Percentiles rank a stretch among this genome's conserved stretches.
phyloP scores from a whole-genome alignment of 2,113 vertebrate genomes.

The Steatornis caripensis region DNA sequence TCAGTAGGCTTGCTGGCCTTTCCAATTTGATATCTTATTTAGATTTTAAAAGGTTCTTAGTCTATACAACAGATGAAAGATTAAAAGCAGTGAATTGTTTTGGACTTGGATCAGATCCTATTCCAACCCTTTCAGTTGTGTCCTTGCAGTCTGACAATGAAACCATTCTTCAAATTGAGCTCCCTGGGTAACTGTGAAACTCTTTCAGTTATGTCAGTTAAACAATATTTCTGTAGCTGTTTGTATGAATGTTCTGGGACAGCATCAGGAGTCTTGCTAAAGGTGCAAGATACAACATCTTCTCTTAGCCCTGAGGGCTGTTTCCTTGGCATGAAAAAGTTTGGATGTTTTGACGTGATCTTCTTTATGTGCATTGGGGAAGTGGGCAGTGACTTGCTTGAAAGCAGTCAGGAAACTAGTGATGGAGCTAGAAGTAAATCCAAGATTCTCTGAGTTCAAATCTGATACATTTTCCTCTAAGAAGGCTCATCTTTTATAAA shows the following conservation, averaged over 20 bases:
- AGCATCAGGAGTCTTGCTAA: neutral
- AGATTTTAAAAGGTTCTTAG: neutral
- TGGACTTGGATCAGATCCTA: neutral
- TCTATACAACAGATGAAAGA: neutral
- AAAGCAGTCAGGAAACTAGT: neutral
- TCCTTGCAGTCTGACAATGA: neutral
- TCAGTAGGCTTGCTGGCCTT: neutral
- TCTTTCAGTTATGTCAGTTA: neutral
- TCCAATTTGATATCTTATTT: neutral
- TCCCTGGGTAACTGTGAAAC: neutral
- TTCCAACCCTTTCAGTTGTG: accelerated
- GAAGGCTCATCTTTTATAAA: neutral
- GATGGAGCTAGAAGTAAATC: neutral
- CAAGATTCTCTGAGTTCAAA: neutral
- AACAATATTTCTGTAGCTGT: neutral
- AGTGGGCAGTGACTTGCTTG: neutral
- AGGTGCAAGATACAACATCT: neutral
- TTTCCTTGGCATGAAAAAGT: neutral
- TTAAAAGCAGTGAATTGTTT: neutral
- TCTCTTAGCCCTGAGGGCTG: neutral
- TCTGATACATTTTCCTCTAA: neutral
- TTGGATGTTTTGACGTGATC: neutral
- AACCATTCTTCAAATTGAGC: neutral
- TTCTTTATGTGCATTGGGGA: neutral
- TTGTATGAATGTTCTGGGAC: neutral